Base-by-base conservation (phyloP, 2,888 invertebrate species). In the Helicoverpa assulta region DNA sequence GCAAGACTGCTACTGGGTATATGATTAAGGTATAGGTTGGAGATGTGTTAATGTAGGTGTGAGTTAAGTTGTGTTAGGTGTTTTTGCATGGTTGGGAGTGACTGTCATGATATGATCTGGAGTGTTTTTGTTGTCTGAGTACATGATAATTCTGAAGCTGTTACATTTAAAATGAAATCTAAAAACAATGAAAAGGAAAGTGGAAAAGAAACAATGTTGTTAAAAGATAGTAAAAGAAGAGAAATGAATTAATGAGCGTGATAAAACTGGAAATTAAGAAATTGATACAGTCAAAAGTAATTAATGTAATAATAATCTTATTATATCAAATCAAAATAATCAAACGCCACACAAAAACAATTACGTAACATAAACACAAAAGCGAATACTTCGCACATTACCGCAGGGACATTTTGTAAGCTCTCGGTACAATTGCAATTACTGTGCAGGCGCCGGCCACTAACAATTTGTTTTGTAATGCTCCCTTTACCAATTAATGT, bases 381-480 rank as follows among this genome's bases (percentile, higher is more conserved):
- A 81, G 70, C 67, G 53, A 72, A 75, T 54, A 73, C 54, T 78
- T 73, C 60, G 74, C 76, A 81, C 81, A 62, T 81, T 77, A 69
- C 54, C 63, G 61, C 65, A 50, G 29, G 50, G 67, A 75, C 71
- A 73, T 83, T 82, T 78, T 81, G 82, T 81, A 81, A 80, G 78
- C 75, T 73, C 26, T n/a, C n/a, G n/a, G 64, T 73, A 75, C 81
- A 81, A 81, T 67, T 53, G 79, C 77, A 82, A 83, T 83, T 83
- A 80, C 71, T 57, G 76, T 78, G 73, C 84, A 70, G 78, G 83
- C 84, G 84, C 84, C 80, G 75, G 65, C 67, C 67, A 47, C 56
- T 65, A 67, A 78, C 84, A 81, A 83, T 83, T 83, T 83, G 84
- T 83, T 83, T 83, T 83, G 84, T 83, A 83, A 83, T 81, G 76